A percentile compares a stretch with the other conserved stretches of the same genome.
phyloP scores from a whole-genome alignment of 2,888 invertebrate species.

The Agrilus mali region DNA sequence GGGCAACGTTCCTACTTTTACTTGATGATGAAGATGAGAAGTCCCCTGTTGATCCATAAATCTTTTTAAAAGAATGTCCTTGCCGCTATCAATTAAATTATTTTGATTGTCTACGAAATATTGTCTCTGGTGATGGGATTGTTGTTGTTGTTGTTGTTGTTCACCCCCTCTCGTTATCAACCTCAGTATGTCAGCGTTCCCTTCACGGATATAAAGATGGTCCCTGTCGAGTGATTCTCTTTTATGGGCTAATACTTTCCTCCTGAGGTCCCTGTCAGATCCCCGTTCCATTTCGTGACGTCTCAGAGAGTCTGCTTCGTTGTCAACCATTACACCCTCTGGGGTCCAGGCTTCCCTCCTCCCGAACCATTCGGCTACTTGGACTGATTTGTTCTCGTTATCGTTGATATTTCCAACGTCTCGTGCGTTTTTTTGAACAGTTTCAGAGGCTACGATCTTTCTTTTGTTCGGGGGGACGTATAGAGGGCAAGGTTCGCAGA shows the following conservation, averaged over 20 bases:
- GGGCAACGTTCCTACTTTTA: constrained; percentile 21
- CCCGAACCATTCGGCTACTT: constrained; percentile 63
- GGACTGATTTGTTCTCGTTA: constrained; percentile 52
- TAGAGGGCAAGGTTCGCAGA: constrained; percentile 75
- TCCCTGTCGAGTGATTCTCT: constrained; percentile 39
- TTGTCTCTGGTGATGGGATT: constrained; percentile 44
- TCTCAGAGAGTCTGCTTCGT: constrained; percentile 55
- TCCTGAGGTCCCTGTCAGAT: constrained; percentile 43
- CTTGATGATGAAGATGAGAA: constrained; percentile 11
- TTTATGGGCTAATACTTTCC: constrained; percentile 18
- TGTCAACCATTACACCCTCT: constrained; percentile 43
- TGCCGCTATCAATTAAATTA: constrained; percentile 56
- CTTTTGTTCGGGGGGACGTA: constrained; percentile 66
- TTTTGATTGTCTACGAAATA: constrained; percentile 33
- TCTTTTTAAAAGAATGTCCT: constrained; percentile 69
- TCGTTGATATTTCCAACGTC: constrained; percentile 48
- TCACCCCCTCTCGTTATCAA: constrained; percentile 60
- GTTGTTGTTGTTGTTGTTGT: too few species aligned
- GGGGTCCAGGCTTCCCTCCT: constrained; percentile 81
- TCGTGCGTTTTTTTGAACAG: constrained; percentile 60
- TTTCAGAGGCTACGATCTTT: constrained; percentile 62
- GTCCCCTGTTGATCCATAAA: constrained; percentile 67
- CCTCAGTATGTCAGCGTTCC: constrained; percentile 71
- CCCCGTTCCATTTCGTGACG: constrained; percentile 68
- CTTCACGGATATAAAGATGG: constrained; percentile 70